Evolutionary conservation across 2,797 vertebrate species (phyloP).

Genomic region (Oryzias sinensis): DNA sequence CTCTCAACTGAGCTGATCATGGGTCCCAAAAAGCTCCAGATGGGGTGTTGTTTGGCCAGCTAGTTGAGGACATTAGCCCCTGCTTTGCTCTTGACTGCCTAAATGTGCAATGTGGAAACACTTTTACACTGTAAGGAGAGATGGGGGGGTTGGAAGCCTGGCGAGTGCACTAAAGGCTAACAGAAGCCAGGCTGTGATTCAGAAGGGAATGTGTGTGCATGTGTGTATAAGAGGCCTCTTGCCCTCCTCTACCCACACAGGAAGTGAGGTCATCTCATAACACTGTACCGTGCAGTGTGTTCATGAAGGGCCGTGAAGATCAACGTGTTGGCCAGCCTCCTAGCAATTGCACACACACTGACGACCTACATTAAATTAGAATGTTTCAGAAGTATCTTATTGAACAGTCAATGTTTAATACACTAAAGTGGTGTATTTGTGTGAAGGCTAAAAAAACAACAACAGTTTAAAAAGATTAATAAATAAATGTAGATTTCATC

Average conservation of each 20-base stretch:
- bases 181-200: slow-evolving; percentile 58
- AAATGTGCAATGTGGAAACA: slow-evolving; percentile 57
- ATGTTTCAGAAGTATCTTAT: slow-evolving; percentile 21
- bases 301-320: slow-evolving; percentile 63
- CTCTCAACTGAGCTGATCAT: slow-evolving; percentile 68
- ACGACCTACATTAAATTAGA: slow-evolving; percentile 25
- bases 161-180: slow-evolving; percentile 59
- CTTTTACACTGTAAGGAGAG: slow-evolving; percentile 39
- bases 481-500: slow-evolving; percentile 15
- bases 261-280: slow-evolving; percentile 75
- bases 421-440: slow-evolving; percentile 7
- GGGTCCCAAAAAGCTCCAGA: slow-evolving; percentile 62
- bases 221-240: slow-evolving; percentile 51
- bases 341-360: slow-evolving; percentile 44
- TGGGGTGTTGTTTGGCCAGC: slow-evolving; percentile 59
- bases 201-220: slow-evolving; percentile 42
- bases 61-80: slow-evolving; percentile 71
- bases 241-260: slow-evolving; percentile 76
- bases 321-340: slow-evolving; percentile 59
- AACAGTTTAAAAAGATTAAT: slow-evolving; percentile 18
- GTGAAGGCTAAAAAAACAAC: slow-evolving; percentile 4
- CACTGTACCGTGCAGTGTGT: slow-evolving; percentile 56
- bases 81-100: slow-evolving; percentile 50
- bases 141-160: slow-evolving; percentile 36
- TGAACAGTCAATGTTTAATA: slow-evolving; percentile 5